Conservation (phyloP, 1,140 invertebrate genomes). For the Cylas formicarius region DNA sequence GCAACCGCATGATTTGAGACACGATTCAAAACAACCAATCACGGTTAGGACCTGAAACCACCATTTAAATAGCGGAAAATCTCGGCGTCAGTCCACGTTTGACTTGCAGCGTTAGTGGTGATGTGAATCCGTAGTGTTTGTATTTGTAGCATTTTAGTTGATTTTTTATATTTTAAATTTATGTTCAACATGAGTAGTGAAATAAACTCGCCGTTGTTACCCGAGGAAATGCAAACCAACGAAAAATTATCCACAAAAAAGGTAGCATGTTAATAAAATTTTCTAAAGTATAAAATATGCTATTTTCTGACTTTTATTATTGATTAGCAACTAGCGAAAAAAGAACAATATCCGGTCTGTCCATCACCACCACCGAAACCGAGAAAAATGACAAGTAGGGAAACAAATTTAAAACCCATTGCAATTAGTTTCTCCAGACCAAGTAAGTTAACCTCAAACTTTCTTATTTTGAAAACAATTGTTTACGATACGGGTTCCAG, state of each 20-base stretch:
- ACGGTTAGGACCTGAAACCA: too few relatives aligned
- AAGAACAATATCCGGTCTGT: slow-evolving; percentile 13
- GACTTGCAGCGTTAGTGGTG: too few relatives aligned
- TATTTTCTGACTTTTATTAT: slow-evolving; percentile 1
- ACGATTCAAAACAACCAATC: too few relatives aligned
- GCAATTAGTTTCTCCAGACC: neutral
- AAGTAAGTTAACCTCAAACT: neutral
- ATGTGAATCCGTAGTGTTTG: too few relatives aligned
- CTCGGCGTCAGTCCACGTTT: too few relatives aligned
- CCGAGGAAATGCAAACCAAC: slow-evolving; percentile 16
- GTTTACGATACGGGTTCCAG: slow-evolving; percentile 22
- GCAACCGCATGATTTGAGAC: too few relatives aligned
- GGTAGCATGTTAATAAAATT: slow-evolving; percentile 8
- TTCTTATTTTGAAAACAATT: neutral
- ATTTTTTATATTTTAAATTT: too few relatives aligned
- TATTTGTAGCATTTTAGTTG: too few relatives aligned
- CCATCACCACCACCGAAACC: slow-evolving; percentile 18
- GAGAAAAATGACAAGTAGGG: neutral
- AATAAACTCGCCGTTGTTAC: slow-evolving; percentile 11
- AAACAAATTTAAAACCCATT: neutral
- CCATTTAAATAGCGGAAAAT: too few relatives aligned
- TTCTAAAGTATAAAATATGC: slow-evolving; percentile 1
- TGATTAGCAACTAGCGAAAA: slow-evolving; percentile 22
- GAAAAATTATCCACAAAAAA: slow-evolving; percentile 21
- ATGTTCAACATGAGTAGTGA: slow-evolving; percentile 16